phyloP scores from a whole-genome alignment of 2,797 vertebrate genomes.

The Amphiprion clarkii region DNA sequence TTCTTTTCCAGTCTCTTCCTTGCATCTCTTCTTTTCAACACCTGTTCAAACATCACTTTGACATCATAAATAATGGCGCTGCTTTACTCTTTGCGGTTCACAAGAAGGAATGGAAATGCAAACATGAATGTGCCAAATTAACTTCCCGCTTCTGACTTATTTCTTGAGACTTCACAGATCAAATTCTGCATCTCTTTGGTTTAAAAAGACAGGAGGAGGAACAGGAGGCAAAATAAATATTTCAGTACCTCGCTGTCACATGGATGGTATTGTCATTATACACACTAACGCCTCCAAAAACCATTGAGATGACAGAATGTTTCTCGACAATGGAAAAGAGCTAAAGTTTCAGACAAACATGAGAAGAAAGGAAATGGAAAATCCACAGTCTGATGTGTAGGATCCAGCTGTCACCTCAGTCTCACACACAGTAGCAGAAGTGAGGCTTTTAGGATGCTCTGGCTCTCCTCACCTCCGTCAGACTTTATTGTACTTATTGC shows the following conservation, averaged over 20 bases:
- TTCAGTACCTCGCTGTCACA: conserved; percentile 21
- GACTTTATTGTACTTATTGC: conserved; percentile 52
- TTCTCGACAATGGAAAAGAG: conserved; percentile 57
- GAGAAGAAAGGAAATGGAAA: conserved; percentile 78
- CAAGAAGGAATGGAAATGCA: not conserved
- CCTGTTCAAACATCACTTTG: conserved; percentile 17
- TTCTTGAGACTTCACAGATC: conserved; percentile 7
- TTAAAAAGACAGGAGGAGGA: not conserved
- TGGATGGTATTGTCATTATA: conserved; percentile 78
- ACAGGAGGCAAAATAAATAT: conserved; percentile 27
- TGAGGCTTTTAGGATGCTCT: conserved; percentile 40
- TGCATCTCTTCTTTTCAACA: not conserved
- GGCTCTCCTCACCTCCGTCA: conserved; percentile 51
- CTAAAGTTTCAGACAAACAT: conserved; percentile 49
- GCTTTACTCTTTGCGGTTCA: conserved; percentile 3
- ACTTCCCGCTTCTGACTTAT: not conserved
- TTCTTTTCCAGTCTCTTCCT: not conserved
- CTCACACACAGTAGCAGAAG: conserved; percentile 51
- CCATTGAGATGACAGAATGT: conserved; percentile 23
- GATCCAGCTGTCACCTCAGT: conserved; percentile 60
- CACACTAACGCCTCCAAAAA: conserved; percentile 39
- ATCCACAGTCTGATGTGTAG: conserved; percentile 43
- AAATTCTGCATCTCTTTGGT: not conserved
- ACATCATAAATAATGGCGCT: not conserved
- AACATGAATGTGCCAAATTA: conserved; percentile 15